Percentiles rank a stretch among this genome's conserved stretches.
Evolutionary conservation across 1,140 invertebrate genomes (phyloP).

Genomic region (Zaprionus kolodkinae): DNA sequence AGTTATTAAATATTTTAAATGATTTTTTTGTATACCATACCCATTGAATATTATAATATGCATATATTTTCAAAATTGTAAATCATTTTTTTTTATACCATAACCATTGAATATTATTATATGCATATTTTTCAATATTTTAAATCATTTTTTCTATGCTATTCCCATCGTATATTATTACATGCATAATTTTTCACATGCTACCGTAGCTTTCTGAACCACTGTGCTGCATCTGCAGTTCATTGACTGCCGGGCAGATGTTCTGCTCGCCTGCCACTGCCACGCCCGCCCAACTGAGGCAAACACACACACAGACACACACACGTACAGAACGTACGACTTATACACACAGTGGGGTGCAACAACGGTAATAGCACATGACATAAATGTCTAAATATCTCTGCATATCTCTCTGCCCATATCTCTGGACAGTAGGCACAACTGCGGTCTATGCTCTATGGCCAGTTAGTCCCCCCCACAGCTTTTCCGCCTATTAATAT

Average conservation of each 20-base stretch:
- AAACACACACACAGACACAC: constrained; percentile 38
- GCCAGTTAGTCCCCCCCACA: constrained; percentile 48
- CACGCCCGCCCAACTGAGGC: constrained; percentile 40
- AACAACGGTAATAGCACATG: constrained; percentile 66
- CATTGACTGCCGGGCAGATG: constrained; percentile 66
- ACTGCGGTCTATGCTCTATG: constrained; percentile 35
- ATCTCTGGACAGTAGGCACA: background rate
- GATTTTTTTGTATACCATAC: too few species aligned
- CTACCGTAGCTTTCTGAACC: background rate
- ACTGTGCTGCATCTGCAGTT: constrained; percentile 60
- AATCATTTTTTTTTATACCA: too few species aligned
- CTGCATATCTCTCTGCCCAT: constrained; percentile 2
- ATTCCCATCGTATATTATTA: background rate
- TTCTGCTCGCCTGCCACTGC: constrained; percentile 45
- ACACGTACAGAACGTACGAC: background rate
- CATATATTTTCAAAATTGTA: too few species aligned
- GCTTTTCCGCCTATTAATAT: constrained; percentile 80
- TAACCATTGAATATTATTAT: background rate
- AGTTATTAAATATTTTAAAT: too few species aligned
- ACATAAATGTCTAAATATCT: constrained; percentile 70
- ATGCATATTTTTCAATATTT: background rate
- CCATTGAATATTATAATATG: too few species aligned
- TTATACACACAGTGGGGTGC: constrained; percentile 36
- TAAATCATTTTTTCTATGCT: too few species aligned
- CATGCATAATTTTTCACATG: background rate